Conservation (phyloP, 1,140 invertebrate genomes). For the Drosophila willistoni region DNA sequence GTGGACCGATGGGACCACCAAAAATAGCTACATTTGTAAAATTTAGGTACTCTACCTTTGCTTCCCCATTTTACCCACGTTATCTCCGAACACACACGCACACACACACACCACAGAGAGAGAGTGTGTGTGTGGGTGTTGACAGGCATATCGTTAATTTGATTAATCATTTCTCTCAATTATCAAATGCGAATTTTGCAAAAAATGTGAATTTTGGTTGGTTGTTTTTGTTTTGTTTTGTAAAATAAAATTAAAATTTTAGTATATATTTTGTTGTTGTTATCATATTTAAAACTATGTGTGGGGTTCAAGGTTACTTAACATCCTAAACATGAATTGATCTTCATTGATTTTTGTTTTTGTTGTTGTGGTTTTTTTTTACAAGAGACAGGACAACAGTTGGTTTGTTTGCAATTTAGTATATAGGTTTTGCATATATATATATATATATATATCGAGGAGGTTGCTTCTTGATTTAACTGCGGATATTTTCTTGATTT, state of each 20-base stretch:
- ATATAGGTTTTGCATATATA: conserved; percentile 33
- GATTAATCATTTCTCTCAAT: conserved; percentile 26
- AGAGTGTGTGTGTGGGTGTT: not conserved
- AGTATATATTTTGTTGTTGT: conserved; percentile 57
- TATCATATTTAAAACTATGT: conserved; percentile 76
- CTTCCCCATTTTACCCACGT: conserved; percentile 21
- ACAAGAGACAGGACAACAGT: conserved; percentile 62
- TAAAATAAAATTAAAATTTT: conserved; percentile 63
- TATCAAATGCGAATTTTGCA: conserved; percentile 27
- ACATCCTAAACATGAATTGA: conserved; percentile 74
- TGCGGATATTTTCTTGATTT: conserved; percentile 22
- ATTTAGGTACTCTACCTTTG: conserved; percentile 55
- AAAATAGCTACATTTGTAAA: conserved; percentile 32
- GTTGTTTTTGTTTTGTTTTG: conserved; percentile 19
- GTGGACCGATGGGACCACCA: conserved; percentile 13
- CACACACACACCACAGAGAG: conserved; percentile 24
- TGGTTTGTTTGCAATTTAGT: conserved; percentile 38
- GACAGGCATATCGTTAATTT: conserved; percentile 9
- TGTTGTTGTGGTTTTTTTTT: conserved; percentile 5
- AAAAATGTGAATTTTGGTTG: conserved; percentile 40
- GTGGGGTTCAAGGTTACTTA: conserved; percentile 65
- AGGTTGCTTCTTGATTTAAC: conserved; percentile 22
- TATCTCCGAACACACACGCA: conserved; percentile 13
- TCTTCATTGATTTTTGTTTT: conserved; percentile 57
- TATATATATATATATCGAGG: conserved; percentile 39